Evolutionary conservation across 2,113 vertebrate genomes (phyloP).

Genomic region (Tylochromis polylepis): DNA sequence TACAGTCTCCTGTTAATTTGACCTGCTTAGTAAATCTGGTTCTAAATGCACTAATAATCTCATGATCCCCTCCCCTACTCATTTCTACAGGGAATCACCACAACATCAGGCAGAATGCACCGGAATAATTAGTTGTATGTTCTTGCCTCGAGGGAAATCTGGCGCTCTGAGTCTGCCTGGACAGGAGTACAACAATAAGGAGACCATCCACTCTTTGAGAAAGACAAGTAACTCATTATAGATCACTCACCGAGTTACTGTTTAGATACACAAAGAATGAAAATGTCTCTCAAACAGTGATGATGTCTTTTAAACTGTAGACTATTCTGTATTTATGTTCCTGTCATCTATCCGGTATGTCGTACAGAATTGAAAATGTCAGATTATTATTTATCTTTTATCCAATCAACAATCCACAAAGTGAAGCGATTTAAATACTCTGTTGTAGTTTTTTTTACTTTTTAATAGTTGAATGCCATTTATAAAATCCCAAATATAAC

Average conservation of each 20-base stretch:
- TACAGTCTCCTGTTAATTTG: background rate
- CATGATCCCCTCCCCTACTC: background rate
- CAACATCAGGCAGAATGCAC: constrained; percentile 6
- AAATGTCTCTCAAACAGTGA: background rate
- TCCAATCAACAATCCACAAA: background rate
- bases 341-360: background rate
- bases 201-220: background rate
- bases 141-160: background rate
- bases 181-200: background rate
- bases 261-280: background rate
- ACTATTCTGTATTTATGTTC: background rate
- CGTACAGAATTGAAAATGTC: background rate
- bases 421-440: background rate
- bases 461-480: background rate
- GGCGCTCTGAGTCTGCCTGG: background rate
- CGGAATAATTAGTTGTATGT: constrained; percentile 16
- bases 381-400: background rate
- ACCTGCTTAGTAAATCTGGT: background rate
- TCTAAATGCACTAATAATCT: background rate
- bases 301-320: background rate
- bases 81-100: background rate
- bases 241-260: background rate
- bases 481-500: background rate
- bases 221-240: background rate
- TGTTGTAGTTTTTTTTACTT: background rate